Evolutionary conservation across 1,140 invertebrate genomes (phyloP), one percentile per base, ranked within the genome.

Genomic region (Carcinoscorpius rotundicauda): DNA sequence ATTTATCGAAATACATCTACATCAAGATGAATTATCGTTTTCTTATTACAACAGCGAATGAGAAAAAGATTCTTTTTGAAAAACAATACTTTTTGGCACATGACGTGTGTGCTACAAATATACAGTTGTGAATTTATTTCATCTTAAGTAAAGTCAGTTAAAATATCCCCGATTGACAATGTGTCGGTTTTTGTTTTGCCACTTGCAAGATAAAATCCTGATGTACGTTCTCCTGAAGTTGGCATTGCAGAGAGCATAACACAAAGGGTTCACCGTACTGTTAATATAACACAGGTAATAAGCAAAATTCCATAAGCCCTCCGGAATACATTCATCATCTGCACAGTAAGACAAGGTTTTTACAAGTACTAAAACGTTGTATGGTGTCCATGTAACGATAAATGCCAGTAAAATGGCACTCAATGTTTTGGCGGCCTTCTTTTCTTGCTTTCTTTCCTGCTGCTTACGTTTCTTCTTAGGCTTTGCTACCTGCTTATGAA

Each of bases 281-380:
- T 97, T 98, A 71, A 99, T 94, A 80, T 99, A 99, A 80, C 97
- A 99, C 73, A 99, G 83, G 74, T 94, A 98, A 79, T 99, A 99
- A 78, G 95, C 90, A 78, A 97, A 93, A 73, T 95, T 90, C 91
- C 93, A 98, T 63, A 96, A 78, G 71, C 87, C 84, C 67, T 88
- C 84, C 6, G 92, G 89, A 68, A 71, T 70, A 74, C 87, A 88
- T 69, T 86, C 85, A 57, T 85, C 85, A 53, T 72, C 67, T 11
- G 74, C 73, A 72, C 88, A 89, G 51, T 85, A 98, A 94, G 89
- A 87, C 69, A 93, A 78, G 49, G 90, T 90, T 76, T 93, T 93
- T 59, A 94, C 79, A 69, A 95, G 81, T 66, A 93, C 91, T 67
- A 96, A 81, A 59, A 98, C 93, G 77, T 98, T 98, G 79, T 99